Evolutionary conservation across 2,888 invertebrate genomes (phyloP).

Genomic region (Nemapogon koenigi): DNA sequence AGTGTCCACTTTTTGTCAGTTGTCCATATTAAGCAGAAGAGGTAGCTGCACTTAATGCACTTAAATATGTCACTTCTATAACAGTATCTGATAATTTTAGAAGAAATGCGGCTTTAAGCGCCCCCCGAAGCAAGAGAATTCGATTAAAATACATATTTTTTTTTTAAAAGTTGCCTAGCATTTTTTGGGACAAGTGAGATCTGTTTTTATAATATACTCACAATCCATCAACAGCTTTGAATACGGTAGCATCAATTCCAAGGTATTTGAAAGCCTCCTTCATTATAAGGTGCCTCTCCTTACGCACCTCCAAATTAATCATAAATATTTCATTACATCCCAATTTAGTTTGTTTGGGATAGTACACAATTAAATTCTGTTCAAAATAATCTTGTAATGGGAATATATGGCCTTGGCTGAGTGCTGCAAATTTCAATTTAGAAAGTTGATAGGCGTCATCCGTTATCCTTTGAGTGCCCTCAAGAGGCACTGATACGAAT

Average conservation of each 20-base stretch:
- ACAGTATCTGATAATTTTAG: too few relatives aligned
- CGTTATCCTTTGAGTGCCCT: slow-evolving; percentile 38
- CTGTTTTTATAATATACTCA: too few relatives aligned
- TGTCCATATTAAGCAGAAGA: too few relatives aligned
- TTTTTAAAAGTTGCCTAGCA: too few relatives aligned
- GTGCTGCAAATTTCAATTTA: slow-evolving; percentile 78
- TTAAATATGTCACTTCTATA: too few relatives aligned
- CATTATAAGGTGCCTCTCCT: slow-evolving; percentile 84
- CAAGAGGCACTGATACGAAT: slow-evolving; percentile 81
- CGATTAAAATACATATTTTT: too few relatives aligned
- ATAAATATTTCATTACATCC: slow-evolving; percentile 84
- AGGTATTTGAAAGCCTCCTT: slow-evolving; percentile 76
- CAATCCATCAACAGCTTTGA: slow-evolving; percentile 93
- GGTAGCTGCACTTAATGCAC: too few relatives aligned
- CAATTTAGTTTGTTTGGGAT: slow-evolving; percentile 44
- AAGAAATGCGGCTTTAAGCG: too few relatives aligned
- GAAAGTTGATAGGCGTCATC: slow-evolving; percentile 72
- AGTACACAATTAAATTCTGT: neutral
- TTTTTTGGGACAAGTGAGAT: too few relatives aligned
- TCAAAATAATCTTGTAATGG: slow-evolving; percentile 22
- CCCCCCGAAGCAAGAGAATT: too few relatives aligned
- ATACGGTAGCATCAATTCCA: slow-evolving; percentile 75
- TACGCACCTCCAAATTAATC: slow-evolving; percentile 88
- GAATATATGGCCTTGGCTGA: slow-evolving; percentile 63
- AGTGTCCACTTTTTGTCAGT: too few relatives aligned